These are phyloP conservation scores for Caenorhabditis sp. DNA, from an alignment of 2,888 invertebrate species.

Conservation along the genomic window DNA sequence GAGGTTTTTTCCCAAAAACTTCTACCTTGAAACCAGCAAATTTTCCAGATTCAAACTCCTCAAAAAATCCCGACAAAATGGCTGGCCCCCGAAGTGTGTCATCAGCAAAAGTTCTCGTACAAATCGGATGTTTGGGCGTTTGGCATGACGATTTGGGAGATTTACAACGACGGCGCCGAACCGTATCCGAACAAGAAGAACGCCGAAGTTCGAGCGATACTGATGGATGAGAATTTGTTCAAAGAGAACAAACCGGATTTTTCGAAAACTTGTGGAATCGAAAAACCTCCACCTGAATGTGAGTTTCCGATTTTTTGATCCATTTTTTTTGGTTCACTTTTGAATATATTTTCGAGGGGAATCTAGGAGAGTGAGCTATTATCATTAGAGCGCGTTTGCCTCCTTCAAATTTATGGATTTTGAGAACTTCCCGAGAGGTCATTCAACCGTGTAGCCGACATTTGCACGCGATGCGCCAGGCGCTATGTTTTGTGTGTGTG, in stretches of 20 bases:
- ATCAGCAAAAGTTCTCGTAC: slow-evolving; percentile 5
- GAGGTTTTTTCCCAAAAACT: too few relatives aligned
- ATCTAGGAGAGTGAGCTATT: too few relatives aligned
- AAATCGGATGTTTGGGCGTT: slow-evolving; percentile 32
- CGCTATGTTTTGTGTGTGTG: too few relatives aligned
- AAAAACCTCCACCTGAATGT: neutral
- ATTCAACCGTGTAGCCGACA: too few relatives aligned
- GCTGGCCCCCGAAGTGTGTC: slow-evolving; percentile 21
- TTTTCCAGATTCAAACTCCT: slow-evolving; percentile 9
- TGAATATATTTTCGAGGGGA: too few relatives aligned
- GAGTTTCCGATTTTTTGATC: too few relatives aligned
- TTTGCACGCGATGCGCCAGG: too few relatives aligned
- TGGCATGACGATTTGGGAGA: slow-evolving; percentile 25
- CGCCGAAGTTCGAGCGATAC: neutral
- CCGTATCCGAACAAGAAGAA: slow-evolving; percentile 12
- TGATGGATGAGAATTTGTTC: neutral
- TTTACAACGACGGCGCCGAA: slow-evolving; percentile 25
- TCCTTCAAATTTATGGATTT: too few relatives aligned
- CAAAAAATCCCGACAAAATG: slow-evolving; percentile 26
- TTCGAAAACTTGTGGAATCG: neutral
- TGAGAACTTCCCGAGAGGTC: too few relatives aligned
- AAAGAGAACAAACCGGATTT: neutral
- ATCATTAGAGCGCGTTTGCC: too few relatives aligned
- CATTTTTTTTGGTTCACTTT: too few relatives aligned
- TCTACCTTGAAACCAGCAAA: too few relatives aligned